These are phyloP conservation scores for Cinara cedri DNA, from an alignment of 2,888 invertebrate species.

Conservation along the genomic window DNA sequence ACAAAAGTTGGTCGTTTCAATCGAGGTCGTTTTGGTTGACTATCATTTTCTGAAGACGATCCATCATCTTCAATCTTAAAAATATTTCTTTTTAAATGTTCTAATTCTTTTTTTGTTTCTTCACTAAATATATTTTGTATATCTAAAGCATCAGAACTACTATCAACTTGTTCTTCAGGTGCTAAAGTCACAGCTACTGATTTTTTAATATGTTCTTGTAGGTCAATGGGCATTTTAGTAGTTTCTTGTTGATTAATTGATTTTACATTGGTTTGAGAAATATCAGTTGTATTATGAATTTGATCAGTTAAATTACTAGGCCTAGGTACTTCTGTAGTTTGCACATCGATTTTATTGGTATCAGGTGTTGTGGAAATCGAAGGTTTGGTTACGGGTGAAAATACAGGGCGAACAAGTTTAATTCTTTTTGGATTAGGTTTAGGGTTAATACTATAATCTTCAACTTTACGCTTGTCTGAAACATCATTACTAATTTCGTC, in stretches of 20 bases:
- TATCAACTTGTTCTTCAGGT: constrained; percentile 29
- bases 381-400: constrained; percentile 34
- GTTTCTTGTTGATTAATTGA: neutral
- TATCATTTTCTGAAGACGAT: constrained; percentile 53
- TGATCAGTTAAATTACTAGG: neutral
- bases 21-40: constrained; percentile 47
- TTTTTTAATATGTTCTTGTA: neutral
- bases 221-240: neutral
- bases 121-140: constrained; percentile 46
- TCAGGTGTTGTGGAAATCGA: neutral
- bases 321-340: neutral
- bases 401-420: constrained; percentile 48
- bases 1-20: constrained; percentile 50
- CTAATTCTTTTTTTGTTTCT: constrained; percentile 49
- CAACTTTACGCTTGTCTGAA: constrained; percentile 45
- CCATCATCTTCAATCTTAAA: constrained; percentile 52
- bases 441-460: constrained; percentile 11
- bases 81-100: constrained; percentile 52
- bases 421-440: constrained; percentile 51
- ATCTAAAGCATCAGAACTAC: constrained; percentile 18
- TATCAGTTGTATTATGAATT: neutral
- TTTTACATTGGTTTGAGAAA: neutral
- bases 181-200: no score
- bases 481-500: constrained; percentile 16
- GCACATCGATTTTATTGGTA: constrained; percentile 9